A percentile compares a stretch with the other conserved stretches of the same genome.
Evolutionary conservation across 2,797 vertebrate species (phyloP).

Genomic region (Betta splendens): DNA sequence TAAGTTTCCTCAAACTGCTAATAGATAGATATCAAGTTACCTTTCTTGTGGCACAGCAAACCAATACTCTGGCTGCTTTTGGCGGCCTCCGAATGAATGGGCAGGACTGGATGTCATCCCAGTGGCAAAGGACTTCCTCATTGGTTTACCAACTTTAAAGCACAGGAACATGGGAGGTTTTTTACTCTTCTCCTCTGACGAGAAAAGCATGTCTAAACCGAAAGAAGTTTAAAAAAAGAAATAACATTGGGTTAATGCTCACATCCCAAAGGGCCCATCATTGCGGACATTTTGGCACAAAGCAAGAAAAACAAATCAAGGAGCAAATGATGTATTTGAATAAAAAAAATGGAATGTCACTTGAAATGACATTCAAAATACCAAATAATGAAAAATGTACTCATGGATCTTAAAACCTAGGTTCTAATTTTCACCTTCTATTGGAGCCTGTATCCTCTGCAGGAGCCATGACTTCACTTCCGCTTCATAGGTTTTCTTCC

Average conservation of each 20-base stretch:
- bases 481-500: constrained; percentile 85
- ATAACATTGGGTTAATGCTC: background rate
- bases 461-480: constrained; percentile 94
- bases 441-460: constrained; percentile 95
- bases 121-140: constrained; percentile 93
- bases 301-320: no score
- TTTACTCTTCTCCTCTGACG: constrained; percentile 96
- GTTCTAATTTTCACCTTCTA: constrained; percentile 85
- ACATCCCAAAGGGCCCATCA: background rate
- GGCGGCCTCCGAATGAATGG: constrained; percentile 82
- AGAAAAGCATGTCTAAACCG: constrained; percentile 90
- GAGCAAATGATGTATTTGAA: no score
- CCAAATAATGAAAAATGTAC: no score
- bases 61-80: constrained; percentile 96
- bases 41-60: constrained; percentile 98
- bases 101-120: constrained; percentile 82
- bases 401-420: background rate
- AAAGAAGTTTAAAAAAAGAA: constrained; percentile 2
- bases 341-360: no score
- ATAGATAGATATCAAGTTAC: constrained; percentile 68
- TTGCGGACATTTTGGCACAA: no score
- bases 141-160: constrained; percentile 97
- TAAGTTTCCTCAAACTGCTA: background rate
- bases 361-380: no score
- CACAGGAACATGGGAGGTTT: constrained; percentile 98